Conservation (phyloP, 2,113 vertebrate genomes). For the Gorsachius goisagi region DNA sequence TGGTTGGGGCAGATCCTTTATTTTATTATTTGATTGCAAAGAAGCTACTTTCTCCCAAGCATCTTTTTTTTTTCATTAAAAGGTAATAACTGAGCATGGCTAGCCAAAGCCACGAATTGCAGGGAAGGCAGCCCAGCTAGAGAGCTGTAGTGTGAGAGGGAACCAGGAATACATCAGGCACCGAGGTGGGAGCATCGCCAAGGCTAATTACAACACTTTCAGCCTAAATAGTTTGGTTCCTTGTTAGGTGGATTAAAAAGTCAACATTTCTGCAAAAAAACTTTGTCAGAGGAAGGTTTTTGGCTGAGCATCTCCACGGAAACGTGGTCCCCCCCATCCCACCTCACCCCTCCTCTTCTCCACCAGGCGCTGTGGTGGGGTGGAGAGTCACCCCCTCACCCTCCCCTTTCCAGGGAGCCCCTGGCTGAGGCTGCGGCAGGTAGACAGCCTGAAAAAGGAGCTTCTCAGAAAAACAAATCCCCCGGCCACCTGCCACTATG, state of each 20-base stretch:
- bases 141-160: background rate
- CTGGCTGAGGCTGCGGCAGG: background rate
- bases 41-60: background rate
- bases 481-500: background rate
- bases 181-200: background rate
- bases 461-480: background rate
- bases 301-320: background rate
- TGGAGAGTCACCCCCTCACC: background rate
- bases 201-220: background rate
- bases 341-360: background rate
- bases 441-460: background rate
- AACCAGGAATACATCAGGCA: background rate
- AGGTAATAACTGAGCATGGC: background rate
- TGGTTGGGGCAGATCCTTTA: background rate
- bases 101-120: background rate
- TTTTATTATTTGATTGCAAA: background rate
- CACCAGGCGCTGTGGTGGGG: fast-evolving
- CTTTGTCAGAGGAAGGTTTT: background rate
- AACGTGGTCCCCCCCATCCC: background rate
- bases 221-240: background rate
- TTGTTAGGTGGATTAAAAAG: background rate
- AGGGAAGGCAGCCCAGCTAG: background rate
- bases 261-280: background rate
- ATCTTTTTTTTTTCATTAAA: background rate
- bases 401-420: background rate